Evolutionary conservation across 2,888 invertebrate genomes (phyloP).

Genomic region (Leucoptera coffeella): DNA sequence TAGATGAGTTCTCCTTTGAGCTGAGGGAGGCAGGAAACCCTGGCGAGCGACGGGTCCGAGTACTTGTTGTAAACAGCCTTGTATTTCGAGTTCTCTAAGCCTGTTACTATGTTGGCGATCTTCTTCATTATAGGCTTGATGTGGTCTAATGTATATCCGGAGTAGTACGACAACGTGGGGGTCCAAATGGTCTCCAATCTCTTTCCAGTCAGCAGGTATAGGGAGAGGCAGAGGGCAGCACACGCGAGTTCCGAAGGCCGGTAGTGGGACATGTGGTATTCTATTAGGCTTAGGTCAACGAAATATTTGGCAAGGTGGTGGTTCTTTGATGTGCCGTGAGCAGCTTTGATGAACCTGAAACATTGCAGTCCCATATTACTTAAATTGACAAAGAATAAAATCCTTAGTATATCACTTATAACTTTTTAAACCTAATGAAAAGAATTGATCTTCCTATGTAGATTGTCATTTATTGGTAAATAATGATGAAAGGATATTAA

Average conservation of each 20-base stretch:
- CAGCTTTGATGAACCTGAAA: constrained; percentile 54
- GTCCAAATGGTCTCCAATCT: constrained; percentile 59
- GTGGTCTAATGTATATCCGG: constrained; percentile 64
- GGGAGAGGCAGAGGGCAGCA: constrained; percentile 69
- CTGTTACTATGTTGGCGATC: constrained; percentile 62
- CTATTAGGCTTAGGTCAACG: constrained; percentile 75
- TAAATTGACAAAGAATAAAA: constrained; percentile 4
- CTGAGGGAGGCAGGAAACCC: constrained; percentile 60
- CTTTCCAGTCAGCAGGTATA: constrained; percentile 47
- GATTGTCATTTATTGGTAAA: neutral
- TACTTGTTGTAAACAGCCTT: constrained; percentile 68
- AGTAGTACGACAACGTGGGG: constrained; percentile 67
- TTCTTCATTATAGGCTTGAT: constrained; percentile 62
- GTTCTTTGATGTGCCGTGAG: constrained; percentile 52
- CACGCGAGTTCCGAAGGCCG: constrained; percentile 81
- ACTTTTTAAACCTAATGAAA: neutral
- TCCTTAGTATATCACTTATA: neutral
- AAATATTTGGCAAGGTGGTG: constrained; percentile 88
- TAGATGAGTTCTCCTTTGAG: constrained; percentile 38
- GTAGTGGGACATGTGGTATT: constrained; percentile 72
- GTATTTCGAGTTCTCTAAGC: constrained; percentile 64
- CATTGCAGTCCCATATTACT: neutral
- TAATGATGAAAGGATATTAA: neutral
- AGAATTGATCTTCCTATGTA: neutral
- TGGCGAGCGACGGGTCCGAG: constrained; percentile 44